Percentiles rank a stretch among this genome's conserved stretches.
Conservation (phyloP, 2,797 vertebrate genomes). For the Halcyon badia region DNA sequence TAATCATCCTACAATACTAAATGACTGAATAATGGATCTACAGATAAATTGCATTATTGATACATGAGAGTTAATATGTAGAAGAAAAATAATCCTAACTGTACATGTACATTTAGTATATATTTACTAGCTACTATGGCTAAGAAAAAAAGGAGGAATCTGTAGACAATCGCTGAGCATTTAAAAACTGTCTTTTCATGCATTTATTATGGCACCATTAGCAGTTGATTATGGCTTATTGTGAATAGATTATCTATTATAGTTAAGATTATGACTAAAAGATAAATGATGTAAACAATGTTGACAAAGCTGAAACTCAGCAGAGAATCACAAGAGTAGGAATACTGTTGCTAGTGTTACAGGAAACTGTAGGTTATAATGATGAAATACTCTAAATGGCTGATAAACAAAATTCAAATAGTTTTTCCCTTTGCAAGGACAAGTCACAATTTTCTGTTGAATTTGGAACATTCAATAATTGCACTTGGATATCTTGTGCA, state of each 20-base stretch:
- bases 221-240: neutral
- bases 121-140: neutral
- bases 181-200: neutral
- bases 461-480: neutral
- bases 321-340: neutral
- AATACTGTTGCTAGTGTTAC: neutral
- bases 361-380: neutral
- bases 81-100: neutral
- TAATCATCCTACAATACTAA: neutral
- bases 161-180: neutral
- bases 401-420: neutral
- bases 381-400: neutral
- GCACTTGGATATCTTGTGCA: neutral
- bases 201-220: neutral
- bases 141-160: neutral
- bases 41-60: neutral
- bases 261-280: slow-evolving; percentile 6
- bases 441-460: neutral
- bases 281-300: neutral
- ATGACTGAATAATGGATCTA: neutral
- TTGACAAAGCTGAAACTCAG: neutral
- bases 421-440: neutral
- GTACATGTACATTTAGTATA: neutral
- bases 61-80: neutral
- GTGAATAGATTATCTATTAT: neutral